Conservation (phyloP, 2,113 vertebrate genomes). For the Epinephelus fuscoguttatus region DNA sequence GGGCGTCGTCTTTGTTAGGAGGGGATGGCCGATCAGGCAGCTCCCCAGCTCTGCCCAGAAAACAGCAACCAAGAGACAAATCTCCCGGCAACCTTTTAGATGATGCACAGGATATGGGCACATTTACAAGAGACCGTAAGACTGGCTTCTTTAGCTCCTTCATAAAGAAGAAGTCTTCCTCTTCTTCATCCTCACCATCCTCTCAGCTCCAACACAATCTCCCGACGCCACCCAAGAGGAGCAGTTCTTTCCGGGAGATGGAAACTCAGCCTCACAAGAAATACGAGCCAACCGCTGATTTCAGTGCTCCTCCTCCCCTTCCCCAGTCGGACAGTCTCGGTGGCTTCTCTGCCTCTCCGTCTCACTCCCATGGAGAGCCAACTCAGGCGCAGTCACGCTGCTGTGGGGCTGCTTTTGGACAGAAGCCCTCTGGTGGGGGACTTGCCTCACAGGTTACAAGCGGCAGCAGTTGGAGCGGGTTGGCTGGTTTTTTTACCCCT, state of each 20-base stretch:
- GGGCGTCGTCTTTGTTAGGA: constrained; percentile 80
- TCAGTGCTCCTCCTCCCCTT: constrained; percentile 86
- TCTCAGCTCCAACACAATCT: constrained; percentile 87
- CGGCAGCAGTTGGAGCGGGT: constrained; percentile 92
- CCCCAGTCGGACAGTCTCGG: constrained; percentile 90
- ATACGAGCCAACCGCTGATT: constrained; percentile 91
- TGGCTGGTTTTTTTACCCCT: constrained; percentile 98
- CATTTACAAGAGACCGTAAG: constrained; percentile 96
- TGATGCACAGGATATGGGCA: constrained; percentile 91
- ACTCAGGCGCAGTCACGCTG: constrained; percentile 90
- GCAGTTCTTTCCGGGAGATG: constrained; percentile 98
- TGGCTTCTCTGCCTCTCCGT: constrained; percentile 86
- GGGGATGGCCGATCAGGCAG: constrained; percentile 82
- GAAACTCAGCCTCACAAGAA: constrained; percentile 98
- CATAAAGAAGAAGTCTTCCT: constrained; percentile 93
- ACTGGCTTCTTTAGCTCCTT: constrained; percentile 99
- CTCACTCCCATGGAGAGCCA: constrained; percentile 88
- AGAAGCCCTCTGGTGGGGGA: constrained; percentile 87
- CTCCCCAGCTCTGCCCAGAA: constrained; percentile 95
- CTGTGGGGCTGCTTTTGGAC: constrained; percentile 92
- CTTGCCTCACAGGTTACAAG: constrained; percentile 85
- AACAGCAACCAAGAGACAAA: constrained; percentile 96
- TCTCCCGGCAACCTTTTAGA: constrained; percentile 93
- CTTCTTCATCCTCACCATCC: constrained; percentile 77
- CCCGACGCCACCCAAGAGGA: constrained; percentile 95